These are phyloP conservation scores for Pipistrellus pipistrellus DNA, from an alignment of 2,797 vertebrate species.

Conservation along the genomic window DNA sequence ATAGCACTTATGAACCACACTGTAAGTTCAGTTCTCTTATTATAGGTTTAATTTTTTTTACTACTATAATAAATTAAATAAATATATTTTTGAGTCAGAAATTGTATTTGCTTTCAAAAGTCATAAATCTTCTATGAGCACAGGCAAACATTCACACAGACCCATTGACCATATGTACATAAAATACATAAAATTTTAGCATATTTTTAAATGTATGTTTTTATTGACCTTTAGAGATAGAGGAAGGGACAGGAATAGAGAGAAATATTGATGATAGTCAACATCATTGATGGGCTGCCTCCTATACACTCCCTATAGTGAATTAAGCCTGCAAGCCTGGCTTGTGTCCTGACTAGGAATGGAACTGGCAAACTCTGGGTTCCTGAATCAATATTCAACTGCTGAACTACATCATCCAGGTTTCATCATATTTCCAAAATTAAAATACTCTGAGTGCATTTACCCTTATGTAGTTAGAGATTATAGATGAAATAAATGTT, in stretches of 20 bases:
- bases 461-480: background rate
- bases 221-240: too few species aligned
- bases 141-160: background rate
- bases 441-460: background rate
- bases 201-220: background rate
- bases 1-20: slow-evolving; percentile 84
- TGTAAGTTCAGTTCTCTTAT: slow-evolving; percentile 85
- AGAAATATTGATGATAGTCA: too few species aligned
- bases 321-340: too few species aligned
- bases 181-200: background rate
- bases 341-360: too few species aligned
- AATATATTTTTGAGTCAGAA: slow-evolving; percentile 84
- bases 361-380: too few species aligned
- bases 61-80: slow-evolving; percentile 80
- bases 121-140: slow-evolving; percentile 62
- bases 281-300: too few species aligned
- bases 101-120: slow-evolving; percentile 83
- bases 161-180: background rate
- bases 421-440: background rate
- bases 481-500: background rate
- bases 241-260: too few species aligned
- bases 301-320: too few species aligned
- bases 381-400: too few species aligned
- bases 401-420: too few species aligned
- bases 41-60: slow-evolving; percentile 86